A percentile compares a stretch with the other conserved stretches of the same genome.
phyloP scores from a whole-genome alignment of 2,113 vertebrate species.

The Rhodinocichla rosea region DNA sequence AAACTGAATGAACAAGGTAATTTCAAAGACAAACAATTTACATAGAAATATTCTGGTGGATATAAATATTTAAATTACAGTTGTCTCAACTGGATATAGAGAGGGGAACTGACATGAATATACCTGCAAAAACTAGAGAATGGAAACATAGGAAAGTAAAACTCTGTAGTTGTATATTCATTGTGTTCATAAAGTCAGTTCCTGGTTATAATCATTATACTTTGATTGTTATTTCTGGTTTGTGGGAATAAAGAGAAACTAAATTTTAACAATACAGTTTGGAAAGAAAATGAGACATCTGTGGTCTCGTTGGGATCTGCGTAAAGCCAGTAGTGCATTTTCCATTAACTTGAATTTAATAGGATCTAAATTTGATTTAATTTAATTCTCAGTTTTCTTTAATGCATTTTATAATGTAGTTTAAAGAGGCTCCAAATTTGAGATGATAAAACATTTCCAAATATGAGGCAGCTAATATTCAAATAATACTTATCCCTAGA shows the following conservation, averaged over 20 bases:
- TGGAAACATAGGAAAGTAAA: background rate
- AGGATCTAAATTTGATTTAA: background rate
- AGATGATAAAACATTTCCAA: background rate
- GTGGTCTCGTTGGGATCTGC: background rate
- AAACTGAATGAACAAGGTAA: background rate
- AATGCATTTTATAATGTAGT: background rate
- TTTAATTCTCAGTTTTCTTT: background rate
- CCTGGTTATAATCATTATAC: background rate
- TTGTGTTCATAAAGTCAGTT: background rate
- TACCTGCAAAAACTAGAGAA: background rate
- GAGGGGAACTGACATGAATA: background rate
- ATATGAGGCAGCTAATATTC: background rate
- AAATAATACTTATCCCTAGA: background rate
- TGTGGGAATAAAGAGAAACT: background rate
- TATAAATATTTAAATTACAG: background rate
- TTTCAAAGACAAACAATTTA: constrained; percentile 12
- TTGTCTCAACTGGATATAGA: background rate
- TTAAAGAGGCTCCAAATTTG: background rate
- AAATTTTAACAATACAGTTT: background rate
- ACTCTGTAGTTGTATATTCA: background rate
- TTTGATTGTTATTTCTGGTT: constrained; percentile 6
- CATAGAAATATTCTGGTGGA: background rate
- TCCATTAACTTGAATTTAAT: constrained; percentile 17
- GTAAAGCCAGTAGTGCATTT: background rate
- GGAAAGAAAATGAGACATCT: background rate